Evolutionary conservation across 2,113 vertebrate genomes (phyloP).

Genomic region (Coturnix japonica): DNA sequence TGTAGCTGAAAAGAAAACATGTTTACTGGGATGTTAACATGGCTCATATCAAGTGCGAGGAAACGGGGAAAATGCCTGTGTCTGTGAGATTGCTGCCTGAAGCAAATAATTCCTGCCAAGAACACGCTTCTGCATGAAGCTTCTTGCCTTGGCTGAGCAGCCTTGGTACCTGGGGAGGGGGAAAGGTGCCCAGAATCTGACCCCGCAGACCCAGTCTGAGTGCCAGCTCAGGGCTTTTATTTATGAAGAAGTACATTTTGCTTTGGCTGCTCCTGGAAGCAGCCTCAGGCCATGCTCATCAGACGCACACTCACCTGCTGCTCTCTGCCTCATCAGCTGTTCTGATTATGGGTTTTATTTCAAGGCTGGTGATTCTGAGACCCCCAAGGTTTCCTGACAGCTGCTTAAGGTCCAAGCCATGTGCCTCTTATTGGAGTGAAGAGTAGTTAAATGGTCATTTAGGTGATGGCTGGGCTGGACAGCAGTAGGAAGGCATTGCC

Average conservation of each 20-base stretch:
- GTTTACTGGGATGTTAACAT: conserved; percentile 49
- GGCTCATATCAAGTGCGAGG: not conserved
- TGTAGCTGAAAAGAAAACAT: conserved; percentile 67
- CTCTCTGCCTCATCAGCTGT: not conserved
- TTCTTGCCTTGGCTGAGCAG: not conserved
- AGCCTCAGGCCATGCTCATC: fast-evolving
- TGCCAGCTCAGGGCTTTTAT: not conserved
- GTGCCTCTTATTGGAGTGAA: not conserved
- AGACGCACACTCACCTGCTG: not conserved
- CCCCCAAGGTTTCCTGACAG: not conserved
- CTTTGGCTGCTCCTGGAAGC: not conserved
- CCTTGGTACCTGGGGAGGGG: not conserved
- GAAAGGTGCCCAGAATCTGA: not conserved
- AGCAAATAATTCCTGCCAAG: not conserved
- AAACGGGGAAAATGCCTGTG: not conserved
- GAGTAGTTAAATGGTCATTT: not conserved
- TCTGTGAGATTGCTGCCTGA: not conserved
- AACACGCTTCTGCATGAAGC: not conserved
- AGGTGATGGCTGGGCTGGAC: fast-evolving
- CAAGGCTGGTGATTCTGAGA: not conserved
- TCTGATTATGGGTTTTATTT: not conserved
- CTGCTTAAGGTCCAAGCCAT: not conserved
- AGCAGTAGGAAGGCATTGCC: not conserved
- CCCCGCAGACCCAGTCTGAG: not conserved
- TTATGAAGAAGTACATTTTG: not conserved